Percentiles rank a stretch among this genome's conserved stretches.
phyloP scores from a whole-genome alignment of 1,140 invertebrate species.

The Drosophila bipectinata region DNA sequence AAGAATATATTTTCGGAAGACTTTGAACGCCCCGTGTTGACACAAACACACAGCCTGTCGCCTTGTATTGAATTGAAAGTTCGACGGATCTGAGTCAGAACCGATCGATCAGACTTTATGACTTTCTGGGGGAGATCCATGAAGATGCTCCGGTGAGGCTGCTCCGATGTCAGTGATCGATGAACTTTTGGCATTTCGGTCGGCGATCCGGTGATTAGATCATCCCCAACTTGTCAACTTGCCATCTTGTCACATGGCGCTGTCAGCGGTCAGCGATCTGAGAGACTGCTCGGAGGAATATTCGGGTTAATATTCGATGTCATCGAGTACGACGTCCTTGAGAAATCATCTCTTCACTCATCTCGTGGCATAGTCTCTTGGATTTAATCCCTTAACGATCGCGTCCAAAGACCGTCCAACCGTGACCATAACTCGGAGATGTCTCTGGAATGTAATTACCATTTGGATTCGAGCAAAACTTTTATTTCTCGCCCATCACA shows the following conservation, averaged over 20 bases:
- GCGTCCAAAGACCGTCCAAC: slow-evolving; percentile 16
- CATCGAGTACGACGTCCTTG: slow-evolving; percentile 18
- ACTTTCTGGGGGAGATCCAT: slow-evolving; percentile 15
- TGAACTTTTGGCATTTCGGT: slow-evolving; percentile 47
- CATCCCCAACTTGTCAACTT: slow-evolving; percentile 14
- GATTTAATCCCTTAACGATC: slow-evolving; percentile 37
- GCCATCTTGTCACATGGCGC: slow-evolving; percentile 1
- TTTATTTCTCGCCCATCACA: slow-evolving; percentile 28
- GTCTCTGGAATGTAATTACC: slow-evolving; percentile 49
- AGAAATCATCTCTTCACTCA: slow-evolving; percentile 4
- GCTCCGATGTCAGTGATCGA: slow-evolving; percentile 41
- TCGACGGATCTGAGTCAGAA: slow-evolving; percentile 31
- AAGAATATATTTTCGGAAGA: not conserved
- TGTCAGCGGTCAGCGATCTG: slow-evolving; percentile 6
- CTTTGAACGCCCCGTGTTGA: slow-evolving; percentile 15
- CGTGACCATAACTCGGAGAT: slow-evolving; percentile 44
- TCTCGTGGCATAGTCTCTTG: slow-evolving; percentile 7
- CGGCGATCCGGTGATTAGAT: slow-evolving; percentile 33
- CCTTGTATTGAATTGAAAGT: slow-evolving; percentile 13
- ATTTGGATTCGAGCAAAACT: slow-evolving; percentile 39
- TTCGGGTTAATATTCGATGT: not conserved
- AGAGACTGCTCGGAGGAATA: not conserved
- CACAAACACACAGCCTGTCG: slow-evolving; percentile 11
- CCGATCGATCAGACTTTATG: slow-evolving; percentile 32
- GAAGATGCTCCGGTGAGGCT: slow-evolving; percentile 30